Conservation (phyloP, 2,113 vertebrate genomes). For the Gobiocypris rarus region DNA sequence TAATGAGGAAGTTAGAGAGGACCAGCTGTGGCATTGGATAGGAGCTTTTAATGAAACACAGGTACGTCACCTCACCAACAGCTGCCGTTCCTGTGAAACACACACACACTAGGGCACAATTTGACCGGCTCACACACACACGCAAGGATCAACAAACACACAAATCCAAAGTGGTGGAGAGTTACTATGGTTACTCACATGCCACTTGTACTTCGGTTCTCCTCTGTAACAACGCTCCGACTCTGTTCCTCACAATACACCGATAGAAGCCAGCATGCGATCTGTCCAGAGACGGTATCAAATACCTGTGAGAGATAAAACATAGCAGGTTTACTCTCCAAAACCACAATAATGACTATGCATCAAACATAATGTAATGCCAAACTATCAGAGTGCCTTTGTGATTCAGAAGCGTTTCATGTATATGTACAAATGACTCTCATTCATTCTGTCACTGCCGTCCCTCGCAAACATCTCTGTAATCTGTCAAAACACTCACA, state of each 20-base stretch:
- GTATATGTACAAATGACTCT: background rate
- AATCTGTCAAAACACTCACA: conserved; percentile 12
- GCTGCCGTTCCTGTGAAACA: background rate
- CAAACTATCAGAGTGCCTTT: conserved; percentile 1
- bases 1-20: conserved; percentile 35
- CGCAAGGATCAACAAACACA: background rate
- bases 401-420: background rate
- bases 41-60: conserved; percentile 21
- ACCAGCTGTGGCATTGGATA: conserved; percentile 27
- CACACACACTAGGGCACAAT: background rate
- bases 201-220: conserved; percentile 96
- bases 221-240: conserved; percentile 93
- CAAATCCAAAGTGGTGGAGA: background rate
- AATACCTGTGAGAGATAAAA: conserved; percentile 81
- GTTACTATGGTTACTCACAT: conserved; percentile 83
- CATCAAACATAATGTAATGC: background rate
- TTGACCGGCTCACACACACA: conserved; percentile 14
- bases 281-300: conserved; percentile 93
- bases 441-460: background rate
- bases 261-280: conserved; percentile 95
- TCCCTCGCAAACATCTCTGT: background rate
- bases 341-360: background rate
- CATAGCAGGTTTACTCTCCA: background rate
- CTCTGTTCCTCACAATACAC: conserved; percentile 93
- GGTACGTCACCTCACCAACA: conserved; percentile 12